A percentile compares a stretch with the other conserved stretches of the same genome.
These are phyloP conservation scores for Sebastes reedi DNA, from an alignment of 2,797 vertebrate genomes.

Conservation along the genomic window DNA sequence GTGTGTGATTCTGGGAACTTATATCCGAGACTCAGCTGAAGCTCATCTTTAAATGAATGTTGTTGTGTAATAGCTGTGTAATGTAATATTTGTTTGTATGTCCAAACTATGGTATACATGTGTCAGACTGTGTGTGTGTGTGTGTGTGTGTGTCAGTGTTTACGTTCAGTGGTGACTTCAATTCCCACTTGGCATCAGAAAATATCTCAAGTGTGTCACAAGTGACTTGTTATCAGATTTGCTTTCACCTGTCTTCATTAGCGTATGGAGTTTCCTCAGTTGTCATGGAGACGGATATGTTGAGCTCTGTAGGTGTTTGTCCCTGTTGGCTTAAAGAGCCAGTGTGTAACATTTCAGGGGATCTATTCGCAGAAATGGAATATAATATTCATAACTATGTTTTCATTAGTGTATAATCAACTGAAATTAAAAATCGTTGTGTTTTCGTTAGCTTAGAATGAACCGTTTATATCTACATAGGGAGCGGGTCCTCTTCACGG, in stretches of 20 bases:
- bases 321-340: not conserved
- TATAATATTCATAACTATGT: too few relatives aligned
- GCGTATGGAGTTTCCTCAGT: not conserved
- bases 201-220: not conserved
- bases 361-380: too few relatives aligned
- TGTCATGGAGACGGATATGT: not conserved
- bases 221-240: not conserved
- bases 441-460: too few relatives aligned
- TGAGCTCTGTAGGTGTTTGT: not conserved
- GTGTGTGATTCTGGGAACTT: constrained; percentile 54
- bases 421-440: too few relatives aligned
- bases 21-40: constrained; percentile 6
- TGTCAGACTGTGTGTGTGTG: not conserved
- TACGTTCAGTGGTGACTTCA: not conserved
- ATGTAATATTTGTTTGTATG: not conserved
- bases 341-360: too few relatives aligned
- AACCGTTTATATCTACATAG: accelerated
- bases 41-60: constrained; percentile 31
- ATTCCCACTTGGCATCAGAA: not conserved
- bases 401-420: too few relatives aligned
- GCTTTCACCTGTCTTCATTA: not conserved
- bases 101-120: not conserved
- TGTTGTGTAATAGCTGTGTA: constrained; percentile 22
- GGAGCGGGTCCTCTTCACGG: too few relatives aligned
- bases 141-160: not conserved